Base-by-base conservation (phyloP, 2,888 invertebrate genomes). In the Argyresthia albistria region DNA sequence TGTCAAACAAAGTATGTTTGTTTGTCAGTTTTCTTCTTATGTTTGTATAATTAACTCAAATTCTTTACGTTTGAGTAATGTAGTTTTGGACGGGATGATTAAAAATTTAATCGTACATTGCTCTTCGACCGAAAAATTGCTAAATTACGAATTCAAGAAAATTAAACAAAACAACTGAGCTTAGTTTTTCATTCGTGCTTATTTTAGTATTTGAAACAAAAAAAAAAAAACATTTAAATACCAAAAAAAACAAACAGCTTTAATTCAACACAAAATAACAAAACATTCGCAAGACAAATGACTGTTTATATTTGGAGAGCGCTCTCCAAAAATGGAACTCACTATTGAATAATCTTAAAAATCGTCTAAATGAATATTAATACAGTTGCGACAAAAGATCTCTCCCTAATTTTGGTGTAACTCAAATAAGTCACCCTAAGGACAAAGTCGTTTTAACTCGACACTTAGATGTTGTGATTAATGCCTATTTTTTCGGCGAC, bases 381-480 rank as follows among this genome's bases (percentile, higher is more conserved):
- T 56, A 58, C 50, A 50, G 49, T 52, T 50, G 42, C 46, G 54
- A 57, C 56, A 53, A 53, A 56, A 55, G 53, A 36, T 25, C n/a
- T 35, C 55, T 57, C 65, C 68, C 67, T 61, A 61, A 60, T 58
- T 63, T 56, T 42, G 58, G 59, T 58, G 58, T 54, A 54, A 66
- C 56, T 65, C 59, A 59, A 64, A 73, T 70, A 73, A 70, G 68
- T 70, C 65, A 67, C 61, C 53, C 54, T 49, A 67, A 68, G 70
- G 71, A 73, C 71, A 76, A 77, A 73, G 63, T 65, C 71, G 64
- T 71, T 72, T 67, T 73, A 76, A 69, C 64, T 69, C 69, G 70
- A 70, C 72, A 67, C 68, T 63, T 62, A 57, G 64, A 67, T 68
- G 58, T 68, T 64, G 58, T 72, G 67, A 83, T 80, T 75, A 73